phyloP scores from a whole-genome alignment of 1,140 invertebrate species.

The Rhagoletis pomonella region DNA sequence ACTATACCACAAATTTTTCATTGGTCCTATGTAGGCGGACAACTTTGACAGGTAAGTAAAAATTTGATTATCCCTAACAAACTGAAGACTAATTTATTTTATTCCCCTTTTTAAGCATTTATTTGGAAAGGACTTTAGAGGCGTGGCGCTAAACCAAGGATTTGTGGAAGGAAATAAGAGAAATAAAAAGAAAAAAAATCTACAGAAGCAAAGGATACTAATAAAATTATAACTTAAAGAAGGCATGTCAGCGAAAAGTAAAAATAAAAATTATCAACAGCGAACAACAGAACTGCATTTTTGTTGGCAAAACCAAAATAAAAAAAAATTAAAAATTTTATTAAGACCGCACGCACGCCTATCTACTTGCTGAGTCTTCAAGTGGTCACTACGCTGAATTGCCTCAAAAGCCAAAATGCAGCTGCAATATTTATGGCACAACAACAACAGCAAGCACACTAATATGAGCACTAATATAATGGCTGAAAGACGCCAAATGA shows the following conservation, averaged over 20 bases:
- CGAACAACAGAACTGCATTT: too few species aligned
- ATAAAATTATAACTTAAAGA: neutral
- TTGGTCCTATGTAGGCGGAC: neutral
- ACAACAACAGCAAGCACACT: neutral
- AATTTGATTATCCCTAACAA: neutral
- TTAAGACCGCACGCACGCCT: constrained; percentile 22
- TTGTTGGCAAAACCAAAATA: too few species aligned
- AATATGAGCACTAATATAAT: neutral
- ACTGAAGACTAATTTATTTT: too few species aligned
- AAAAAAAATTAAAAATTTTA: neutral
- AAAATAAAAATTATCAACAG: too few species aligned
- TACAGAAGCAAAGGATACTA: neutral
- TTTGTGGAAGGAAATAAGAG: neutral
- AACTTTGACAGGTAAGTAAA: neutral
- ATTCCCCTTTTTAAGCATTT: neutral
- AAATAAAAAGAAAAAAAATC: neutral
- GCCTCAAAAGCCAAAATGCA: constrained; percentile 22
- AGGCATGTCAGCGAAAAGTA: too few species aligned
- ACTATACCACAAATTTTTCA: neutral
- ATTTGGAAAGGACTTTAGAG: neutral
- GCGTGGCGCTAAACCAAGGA: neutral
- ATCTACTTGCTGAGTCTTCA: neutral
- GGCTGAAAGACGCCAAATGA: constrained; percentile 25
- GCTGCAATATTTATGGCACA: constrained; percentile 42
- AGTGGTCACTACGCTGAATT: neutral